Evolutionary conservation across 2,888 invertebrate species (phyloP).

Genomic region (Lycocerus yunnanus): DNA sequence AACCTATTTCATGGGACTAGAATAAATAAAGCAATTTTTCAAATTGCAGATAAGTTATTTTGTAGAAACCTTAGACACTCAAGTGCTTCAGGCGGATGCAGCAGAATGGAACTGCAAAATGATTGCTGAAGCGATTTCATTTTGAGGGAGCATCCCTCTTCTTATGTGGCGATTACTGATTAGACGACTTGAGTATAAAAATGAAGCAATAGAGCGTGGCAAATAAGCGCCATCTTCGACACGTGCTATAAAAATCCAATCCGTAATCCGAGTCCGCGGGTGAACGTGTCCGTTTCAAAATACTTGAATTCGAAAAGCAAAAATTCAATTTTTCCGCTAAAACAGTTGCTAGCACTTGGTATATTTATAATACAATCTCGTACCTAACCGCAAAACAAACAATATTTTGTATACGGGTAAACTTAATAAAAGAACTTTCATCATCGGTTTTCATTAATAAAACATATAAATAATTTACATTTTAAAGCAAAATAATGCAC

Average conservation of each 20-base stretch:
- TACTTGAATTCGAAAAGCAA: background rate
- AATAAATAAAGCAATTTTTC: slow-evolving; percentile 44
- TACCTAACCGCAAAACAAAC: background rate
- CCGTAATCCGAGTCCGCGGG: background rate
- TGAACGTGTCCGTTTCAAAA: background rate
- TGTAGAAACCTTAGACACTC: slow-evolving; percentile 21
- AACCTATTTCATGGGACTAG: slow-evolving; percentile 28
- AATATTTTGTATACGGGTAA: background rate
- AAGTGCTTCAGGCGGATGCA: slow-evolving; percentile 20
- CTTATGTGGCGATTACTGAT: background rate
- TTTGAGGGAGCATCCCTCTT: background rate
- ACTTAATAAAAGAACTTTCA: background rate
- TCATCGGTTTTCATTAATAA: background rate
- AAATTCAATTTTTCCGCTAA: background rate
- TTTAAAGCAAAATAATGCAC: background rate
- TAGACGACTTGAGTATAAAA: background rate
- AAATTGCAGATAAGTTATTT: slow-evolving; percentile 39
- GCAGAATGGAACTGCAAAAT: slow-evolving; percentile 21
- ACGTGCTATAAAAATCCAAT: background rate
- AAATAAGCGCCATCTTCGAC: background rate
- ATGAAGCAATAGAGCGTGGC: background rate
- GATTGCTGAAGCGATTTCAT: slow-evolving; percentile 20
- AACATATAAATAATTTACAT: background rate
- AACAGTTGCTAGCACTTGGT: background rate
- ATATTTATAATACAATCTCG: background rate